Evolutionary conservation across 2,888 invertebrate species (phyloP).

Genomic region (Coleophora deauratella): DNA sequence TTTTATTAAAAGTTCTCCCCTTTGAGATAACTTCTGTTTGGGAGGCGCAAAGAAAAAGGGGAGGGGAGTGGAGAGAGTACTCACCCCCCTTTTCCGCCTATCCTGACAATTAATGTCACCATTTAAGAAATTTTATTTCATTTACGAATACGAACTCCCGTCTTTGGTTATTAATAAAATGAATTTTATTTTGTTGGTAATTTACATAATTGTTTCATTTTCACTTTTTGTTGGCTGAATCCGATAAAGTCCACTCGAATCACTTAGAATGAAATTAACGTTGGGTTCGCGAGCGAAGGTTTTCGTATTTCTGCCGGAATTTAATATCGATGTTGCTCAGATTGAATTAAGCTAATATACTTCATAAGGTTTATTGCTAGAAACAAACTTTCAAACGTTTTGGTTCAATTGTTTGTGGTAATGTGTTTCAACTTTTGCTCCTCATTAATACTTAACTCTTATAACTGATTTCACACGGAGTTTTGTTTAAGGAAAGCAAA

Average conservation of each 20-base stretch:
- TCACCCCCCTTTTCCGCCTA: conserved; percentile 20
- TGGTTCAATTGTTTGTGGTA: too few relatives aligned
- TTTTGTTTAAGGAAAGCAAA: too few relatives aligned
- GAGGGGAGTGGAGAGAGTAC: conserved; percentile 22
- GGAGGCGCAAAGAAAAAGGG: conserved; percentile 42
- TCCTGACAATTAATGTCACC: conserved; percentile 60
- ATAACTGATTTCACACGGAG: too few relatives aligned
- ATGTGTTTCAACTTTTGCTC: too few relatives aligned
- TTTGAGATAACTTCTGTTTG: conserved; percentile 68
- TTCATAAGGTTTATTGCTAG: background rate
- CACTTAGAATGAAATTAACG: conserved; percentile 58
- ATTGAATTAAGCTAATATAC: conserved; percentile 11
- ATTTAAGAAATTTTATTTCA: conserved; percentile 68
- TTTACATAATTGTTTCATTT: conserved; percentile 71
- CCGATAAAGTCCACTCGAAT: conserved; percentile 48
- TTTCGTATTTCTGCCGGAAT: conserved; percentile 27
- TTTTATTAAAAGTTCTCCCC: conserved; percentile 71
- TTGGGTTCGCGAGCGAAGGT: conserved; percentile 34
- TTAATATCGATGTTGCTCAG: conserved; percentile 10
- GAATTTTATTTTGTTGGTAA: conserved; percentile 67
- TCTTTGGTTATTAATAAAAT: conserved; percentile 70
- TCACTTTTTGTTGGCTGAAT: conserved; percentile 48
- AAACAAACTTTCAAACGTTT: conserved; percentile 4
- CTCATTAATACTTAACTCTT: too few relatives aligned
- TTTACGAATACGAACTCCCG: conserved; percentile 57